Evolutionary conservation across 2,797 vertebrate species (phyloP).

Genomic region (Oceanodroma leucorhoa): DNA sequence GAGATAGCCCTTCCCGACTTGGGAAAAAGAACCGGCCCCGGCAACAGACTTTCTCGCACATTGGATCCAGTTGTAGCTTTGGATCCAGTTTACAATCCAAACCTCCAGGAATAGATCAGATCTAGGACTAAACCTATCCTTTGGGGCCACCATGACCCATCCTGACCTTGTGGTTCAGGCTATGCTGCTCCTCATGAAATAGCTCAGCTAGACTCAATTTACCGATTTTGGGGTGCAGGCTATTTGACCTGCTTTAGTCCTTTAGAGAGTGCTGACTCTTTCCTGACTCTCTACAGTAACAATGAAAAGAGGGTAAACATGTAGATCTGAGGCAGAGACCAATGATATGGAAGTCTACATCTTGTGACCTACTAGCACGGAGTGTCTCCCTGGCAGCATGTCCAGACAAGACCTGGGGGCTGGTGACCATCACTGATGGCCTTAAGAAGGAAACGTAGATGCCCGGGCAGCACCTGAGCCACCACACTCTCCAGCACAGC

Average conservation of each 20-base stretch:
- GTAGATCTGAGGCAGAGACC: neutral
- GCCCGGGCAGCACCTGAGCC: neutral
- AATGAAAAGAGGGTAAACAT: neutral
- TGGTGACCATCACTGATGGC: neutral
- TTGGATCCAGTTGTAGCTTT: neutral
- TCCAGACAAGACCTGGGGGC: neutral
- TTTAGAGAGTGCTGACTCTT: neutral
- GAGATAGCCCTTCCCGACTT: neutral
- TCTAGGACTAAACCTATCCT: neutral
- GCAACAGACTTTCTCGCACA: fast-evolving
- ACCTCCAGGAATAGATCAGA: neutral
- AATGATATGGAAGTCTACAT: neutral
- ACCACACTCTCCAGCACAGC: neutral
- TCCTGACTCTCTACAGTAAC: neutral
- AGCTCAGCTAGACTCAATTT: neutral
- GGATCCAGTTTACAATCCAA: neutral
- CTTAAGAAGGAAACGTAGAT: neutral
- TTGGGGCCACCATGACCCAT: fast-evolving
- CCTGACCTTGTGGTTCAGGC: neutral
- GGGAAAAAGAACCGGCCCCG: neutral
- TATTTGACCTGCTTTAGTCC: neutral
- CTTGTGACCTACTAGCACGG: neutral
- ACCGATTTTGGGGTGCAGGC: neutral
- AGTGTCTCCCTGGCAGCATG: neutral
- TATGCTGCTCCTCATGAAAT: neutral